Conservation (phyloP, 2,888 invertebrate genomes). For the Ethmia dodecea region DNA sequence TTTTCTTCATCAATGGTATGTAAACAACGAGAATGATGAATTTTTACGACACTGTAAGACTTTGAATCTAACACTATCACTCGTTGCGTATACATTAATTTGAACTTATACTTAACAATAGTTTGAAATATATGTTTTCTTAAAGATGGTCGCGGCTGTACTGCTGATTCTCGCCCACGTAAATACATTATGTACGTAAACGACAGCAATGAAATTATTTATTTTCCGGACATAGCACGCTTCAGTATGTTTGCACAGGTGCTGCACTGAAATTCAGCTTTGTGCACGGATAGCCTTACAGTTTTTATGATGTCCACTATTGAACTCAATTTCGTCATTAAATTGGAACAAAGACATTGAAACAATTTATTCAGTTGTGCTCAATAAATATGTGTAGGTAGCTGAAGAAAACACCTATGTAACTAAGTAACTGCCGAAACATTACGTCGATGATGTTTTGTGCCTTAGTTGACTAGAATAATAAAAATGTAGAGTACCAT, state of each 20-base stretch:
- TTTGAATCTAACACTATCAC: constrained; percentile 49
- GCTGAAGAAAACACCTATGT: neutral
- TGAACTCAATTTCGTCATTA: constrained; percentile 33
- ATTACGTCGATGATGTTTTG: too few species aligned
- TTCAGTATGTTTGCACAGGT: constrained; percentile 58
- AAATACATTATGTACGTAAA: constrained; percentile 25
- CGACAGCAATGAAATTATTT: constrained; percentile 20
- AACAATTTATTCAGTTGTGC: constrained; percentile 6
- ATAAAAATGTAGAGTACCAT: too few species aligned
- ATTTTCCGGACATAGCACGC: constrained; percentile 49
- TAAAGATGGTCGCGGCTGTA: constrained; percentile 23
- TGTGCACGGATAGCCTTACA: constrained; percentile 27
- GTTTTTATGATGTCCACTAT: constrained; percentile 16
- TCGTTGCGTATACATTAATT: constrained; percentile 48
- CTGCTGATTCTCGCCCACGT: constrained; percentile 26
- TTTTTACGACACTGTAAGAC: constrained; percentile 56
- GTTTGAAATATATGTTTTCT: constrained; percentile 16
- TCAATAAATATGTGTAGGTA: neutral
- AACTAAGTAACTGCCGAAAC: too few species aligned
- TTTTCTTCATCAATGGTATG: constrained; percentile 59
- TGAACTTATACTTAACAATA: neutral
- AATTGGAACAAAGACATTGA: constrained; percentile 44
- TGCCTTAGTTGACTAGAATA: too few species aligned
- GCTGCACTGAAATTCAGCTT: constrained; percentile 47
- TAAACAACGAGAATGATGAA: constrained; percentile 54